Evolutionary conservation across 2,113 vertebrate species (phyloP).

Genomic region (Crocuta crocuta): DNA sequence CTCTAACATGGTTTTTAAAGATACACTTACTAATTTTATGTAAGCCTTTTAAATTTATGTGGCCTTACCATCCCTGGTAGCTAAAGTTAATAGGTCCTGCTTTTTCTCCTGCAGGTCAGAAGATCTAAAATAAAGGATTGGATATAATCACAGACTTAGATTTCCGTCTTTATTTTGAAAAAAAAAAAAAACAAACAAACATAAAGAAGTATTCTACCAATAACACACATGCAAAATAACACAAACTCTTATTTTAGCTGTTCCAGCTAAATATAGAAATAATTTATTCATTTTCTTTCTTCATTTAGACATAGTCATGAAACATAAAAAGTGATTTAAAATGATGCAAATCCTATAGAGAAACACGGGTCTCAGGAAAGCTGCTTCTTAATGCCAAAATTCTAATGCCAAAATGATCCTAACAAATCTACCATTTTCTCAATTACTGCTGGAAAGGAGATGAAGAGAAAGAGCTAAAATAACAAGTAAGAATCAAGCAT

Average conservation of each 20-base stretch:
- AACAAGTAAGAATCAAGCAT: constrained; percentile 50
- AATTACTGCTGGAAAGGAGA: constrained; percentile 49
- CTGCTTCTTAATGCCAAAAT: constrained; percentile 19
- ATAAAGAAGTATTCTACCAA: neutral
- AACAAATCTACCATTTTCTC: constrained; percentile 46
- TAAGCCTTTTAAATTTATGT: constrained; percentile 1
- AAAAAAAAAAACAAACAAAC: neutral
- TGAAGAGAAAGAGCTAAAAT: constrained; percentile 32
- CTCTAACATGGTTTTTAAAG: neutral
- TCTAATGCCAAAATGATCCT: neutral
- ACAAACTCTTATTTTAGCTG: constrained; percentile 20
- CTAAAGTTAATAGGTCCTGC: constrained; percentile 20
- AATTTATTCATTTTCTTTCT: constrained; percentile 33
- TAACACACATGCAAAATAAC: neutral
- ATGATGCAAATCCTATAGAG: neutral
- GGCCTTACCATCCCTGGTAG: neutral
- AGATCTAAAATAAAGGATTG: constrained; percentile 34
- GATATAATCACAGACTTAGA: neutral
- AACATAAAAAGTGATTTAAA: constrained; percentile 35
- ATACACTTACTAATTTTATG: neutral
- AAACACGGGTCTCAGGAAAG: neutral
- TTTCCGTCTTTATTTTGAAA: constrained; percentile 47
- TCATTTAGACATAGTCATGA: neutral
- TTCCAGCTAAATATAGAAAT: neutral
- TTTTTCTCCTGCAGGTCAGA: neutral